Evolutionary conservation across 2,113 vertebrate species (phyloP), one percentile per base, ranked within the genome.

Genomic region (Ochotona princeps): DNA sequence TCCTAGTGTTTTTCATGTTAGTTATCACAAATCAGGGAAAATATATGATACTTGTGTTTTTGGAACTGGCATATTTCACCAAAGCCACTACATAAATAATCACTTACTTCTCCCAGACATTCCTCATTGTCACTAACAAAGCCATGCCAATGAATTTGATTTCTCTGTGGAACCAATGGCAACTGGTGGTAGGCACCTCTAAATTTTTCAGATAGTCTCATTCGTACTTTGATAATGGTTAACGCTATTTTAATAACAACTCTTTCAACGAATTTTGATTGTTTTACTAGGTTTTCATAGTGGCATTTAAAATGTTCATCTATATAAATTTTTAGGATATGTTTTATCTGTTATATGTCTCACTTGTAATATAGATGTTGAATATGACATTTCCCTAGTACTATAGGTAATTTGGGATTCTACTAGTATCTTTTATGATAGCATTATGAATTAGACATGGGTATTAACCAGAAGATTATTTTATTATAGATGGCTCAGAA

Each of bases 401-500:
- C 18, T 92, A 54, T 5, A 2, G 76, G 1, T 81, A 12, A 3
- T 79, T 94, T 88, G 87, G n/a, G 72, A 13, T 87, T 93, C 86
- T 63, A 88, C 14, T 85, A 73, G 13, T 57, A 79, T 74, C 38
- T 69, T 95, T 83, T 90, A 79, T 86, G 54, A 76, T 95, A 70
- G 0, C 6, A 65, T 49, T 89, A 83, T 73, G 51, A 23, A 80
- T 88, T 83, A 66, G 26, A 67, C 25, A 17, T 86, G 89, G 21
- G 35, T 75, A 76, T 63, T 75, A 67, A 92, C 49, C 13, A 89
- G 65, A 23, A 94, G 23, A 49, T 6, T 91, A 69, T 88, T 93
- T 95, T 83, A 73, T 67, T 91, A 26, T 87, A 80, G 57, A 86
- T 91, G 47, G 6, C 20, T 66, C 35, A 94, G 63, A 91, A 89